Evolutionary conservation across 2,113 vertebrate species (phyloP).

Genomic region (Grus americana): DNA sequence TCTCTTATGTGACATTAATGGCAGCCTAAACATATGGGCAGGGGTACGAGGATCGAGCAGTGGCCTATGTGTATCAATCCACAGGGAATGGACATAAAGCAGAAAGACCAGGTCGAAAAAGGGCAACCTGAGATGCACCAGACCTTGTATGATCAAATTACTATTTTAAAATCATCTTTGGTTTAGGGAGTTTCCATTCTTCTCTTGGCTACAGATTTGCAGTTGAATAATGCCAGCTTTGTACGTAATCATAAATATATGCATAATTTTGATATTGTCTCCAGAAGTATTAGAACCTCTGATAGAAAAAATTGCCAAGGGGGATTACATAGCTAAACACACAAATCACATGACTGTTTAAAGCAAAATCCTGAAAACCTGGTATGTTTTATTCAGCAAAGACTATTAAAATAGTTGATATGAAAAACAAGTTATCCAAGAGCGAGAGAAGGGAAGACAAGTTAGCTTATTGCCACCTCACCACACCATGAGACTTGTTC

Average conservation of each 20-base stretch:
- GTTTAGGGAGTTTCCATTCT: constrained; percentile 21
- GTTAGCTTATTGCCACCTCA: background rate
- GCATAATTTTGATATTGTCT: constrained; percentile 6
- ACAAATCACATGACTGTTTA: background rate
- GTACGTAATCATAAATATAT: background rate
- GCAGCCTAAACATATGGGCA: background rate
- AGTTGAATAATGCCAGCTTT: constrained; percentile 5
- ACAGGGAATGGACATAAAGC: background rate
- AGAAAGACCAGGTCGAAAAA: background rate
- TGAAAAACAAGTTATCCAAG: background rate
- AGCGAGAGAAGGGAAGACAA: background rate
- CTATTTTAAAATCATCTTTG: background rate
- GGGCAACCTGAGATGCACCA: background rate
- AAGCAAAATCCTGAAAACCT: background rate
- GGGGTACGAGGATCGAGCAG: background rate
- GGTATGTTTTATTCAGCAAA: background rate
- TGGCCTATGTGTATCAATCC: background rate
- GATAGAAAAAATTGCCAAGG: background rate
- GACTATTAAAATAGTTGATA: background rate
- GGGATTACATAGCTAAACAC: background rate
- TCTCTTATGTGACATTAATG: background rate
- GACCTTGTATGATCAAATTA: background rate
- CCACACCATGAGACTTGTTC: background rate
- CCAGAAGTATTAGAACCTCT: background rate
- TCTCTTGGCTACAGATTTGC: background rate